Base-by-base conservation (phyloP, 2,888 invertebrate genomes). In the Teinopalpus imperialis region DNA sequence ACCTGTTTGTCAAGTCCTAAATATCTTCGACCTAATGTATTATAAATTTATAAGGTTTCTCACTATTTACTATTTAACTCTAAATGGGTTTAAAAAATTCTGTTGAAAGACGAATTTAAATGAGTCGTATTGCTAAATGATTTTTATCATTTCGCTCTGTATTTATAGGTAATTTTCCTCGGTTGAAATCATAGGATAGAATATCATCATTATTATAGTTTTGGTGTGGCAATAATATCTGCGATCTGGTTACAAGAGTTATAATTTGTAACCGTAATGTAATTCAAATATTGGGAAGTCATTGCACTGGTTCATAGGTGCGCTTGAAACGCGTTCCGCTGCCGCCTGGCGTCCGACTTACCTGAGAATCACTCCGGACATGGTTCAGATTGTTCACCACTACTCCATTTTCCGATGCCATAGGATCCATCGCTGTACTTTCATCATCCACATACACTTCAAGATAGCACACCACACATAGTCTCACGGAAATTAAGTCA, bases 351-450 rank as follows among this genome's bases (percentile, higher is more conserved):
- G 59, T 58, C 52, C 61, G 63, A 69, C 87, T 83, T 81, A 88
- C 88, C 88, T 88, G 88, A 67, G 87, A 85, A 50, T 89, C 88
- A 67, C 69, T 86, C 69, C 87, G 85, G 76, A 76, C 82, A 64
- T 88, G 88, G 72, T 85, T 85, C 74, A 87, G 72, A 81, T 88
- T 89, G 69, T 88, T 88, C 72, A 82, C 85, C 71, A 85, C 75
- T 66, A 83, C 73, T 66, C 85, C 87, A 77, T 76, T 85, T 69
- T 89, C 88, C 66, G 82, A 59, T 60, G 79, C 73, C 76, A 82
- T 80, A 61, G 80, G 76, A 81, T 88, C 88, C 88, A 88, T 88
- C 57, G 63, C 64, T 68, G 61, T 64, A 66, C 57, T 67, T 59
- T 66, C 83, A 82, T 85, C 63, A 77, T 83, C 77, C 76, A 69